A percentile compares a stretch with the other conserved stretches of the same genome.
Evolutionary conservation across 2,113 vertebrate species (phyloP).

Genomic region (Prolemur simus): DNA sequence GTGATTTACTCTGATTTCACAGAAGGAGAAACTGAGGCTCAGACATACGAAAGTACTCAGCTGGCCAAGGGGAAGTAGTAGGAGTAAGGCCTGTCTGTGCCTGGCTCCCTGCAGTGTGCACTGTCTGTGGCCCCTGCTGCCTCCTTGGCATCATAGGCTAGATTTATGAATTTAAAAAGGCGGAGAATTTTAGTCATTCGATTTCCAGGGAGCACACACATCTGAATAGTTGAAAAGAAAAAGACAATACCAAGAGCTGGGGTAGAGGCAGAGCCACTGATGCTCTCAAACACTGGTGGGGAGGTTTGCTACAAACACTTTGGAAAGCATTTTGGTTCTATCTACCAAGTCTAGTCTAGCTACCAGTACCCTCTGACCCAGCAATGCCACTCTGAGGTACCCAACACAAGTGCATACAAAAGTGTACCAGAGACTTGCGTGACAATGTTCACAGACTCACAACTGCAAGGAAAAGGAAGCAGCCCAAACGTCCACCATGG

Average conservation of each 20-base stretch:
- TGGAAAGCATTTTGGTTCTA: background rate
- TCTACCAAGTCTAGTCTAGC: background rate
- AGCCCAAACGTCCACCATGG: rapidly evolving
- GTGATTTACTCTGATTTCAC: background rate
- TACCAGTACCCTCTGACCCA: background rate
- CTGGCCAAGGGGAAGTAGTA: background rate
- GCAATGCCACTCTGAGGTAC: background rate
- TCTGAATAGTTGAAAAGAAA: background rate
- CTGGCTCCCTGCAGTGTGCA: background rate
- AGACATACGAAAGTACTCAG: too few species aligned
- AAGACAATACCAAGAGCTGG: too few species aligned
- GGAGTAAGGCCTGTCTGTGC: background rate
- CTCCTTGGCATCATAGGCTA: background rate
- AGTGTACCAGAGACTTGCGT: background rate
- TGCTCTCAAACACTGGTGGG: background rate
- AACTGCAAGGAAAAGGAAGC: background rate
- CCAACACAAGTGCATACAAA: background rate
- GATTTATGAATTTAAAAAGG: background rate
- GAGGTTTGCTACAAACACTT: background rate
- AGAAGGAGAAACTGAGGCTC: background rate
- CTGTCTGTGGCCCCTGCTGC: background rate
- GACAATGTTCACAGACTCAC: rapidly evolving
- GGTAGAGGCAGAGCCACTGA: background rate
- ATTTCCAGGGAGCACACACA: background rate
- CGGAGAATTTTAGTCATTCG: background rate